Evolutionary conservation across 2,797 vertebrate genomes (phyloP), one percentile per base, ranked within the genome.

Genomic region (Onychomys leucogaster): DNA sequence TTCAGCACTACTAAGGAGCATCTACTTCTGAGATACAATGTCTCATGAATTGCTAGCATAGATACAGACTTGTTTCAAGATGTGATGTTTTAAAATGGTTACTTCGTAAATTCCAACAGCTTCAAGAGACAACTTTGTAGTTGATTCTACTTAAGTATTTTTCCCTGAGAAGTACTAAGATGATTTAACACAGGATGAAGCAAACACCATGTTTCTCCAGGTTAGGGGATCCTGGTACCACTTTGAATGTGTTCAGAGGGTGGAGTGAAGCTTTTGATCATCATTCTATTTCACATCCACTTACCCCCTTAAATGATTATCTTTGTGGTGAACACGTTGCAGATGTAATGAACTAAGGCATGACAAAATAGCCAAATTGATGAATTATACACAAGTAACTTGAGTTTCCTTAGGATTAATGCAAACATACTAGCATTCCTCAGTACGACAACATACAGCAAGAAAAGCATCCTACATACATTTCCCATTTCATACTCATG

Each of bases 341-440:
- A 86, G 76, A 81, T 37, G 97, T 97, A 98, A 98, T 97, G 92
- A 97, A 97, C 93, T 95, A 92, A 97, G 91, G 92, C 97, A 95
- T 98, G 95, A 98, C 97, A 98, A 96, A 97, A 96, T 97, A 97
- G 98, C 90, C 95, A 97, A 98, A 97, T 61, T 97, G 94, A 98
- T 98, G 94, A 98, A 98, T 98, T 98, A 98, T 97, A 96, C 96
- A 94, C 86, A 97, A 27, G 95, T 96, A 98, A 98, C 96, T 97
- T 98, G 97, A 75, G 83, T 95, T 93, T 97, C 95, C 97, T 98
- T 96, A 97, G 94, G 93, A 84, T 96, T 94, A 96, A 98, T 97
- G 95, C 97, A 98, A 97, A 98, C 92, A 93, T 93, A 97, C 83
- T 97, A 97, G 96, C 97, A 95, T 94, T 97, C 95, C 94, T 91